Evolutionary conservation across 2,888 invertebrate genomes (phyloP).

Genomic region (Pammene fasciana): DNA sequence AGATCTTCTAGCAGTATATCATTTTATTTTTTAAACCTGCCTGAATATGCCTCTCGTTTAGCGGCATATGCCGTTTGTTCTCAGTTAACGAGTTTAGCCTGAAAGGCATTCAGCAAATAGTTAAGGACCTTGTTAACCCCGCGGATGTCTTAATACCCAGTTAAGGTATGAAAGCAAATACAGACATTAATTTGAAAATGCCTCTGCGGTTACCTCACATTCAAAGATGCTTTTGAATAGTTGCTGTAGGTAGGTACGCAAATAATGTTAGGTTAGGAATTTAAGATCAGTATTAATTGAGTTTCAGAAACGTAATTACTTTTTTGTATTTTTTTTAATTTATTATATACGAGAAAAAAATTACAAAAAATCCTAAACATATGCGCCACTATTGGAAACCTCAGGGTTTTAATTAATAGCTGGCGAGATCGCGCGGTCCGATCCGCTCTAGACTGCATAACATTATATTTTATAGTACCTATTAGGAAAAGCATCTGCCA

Average conservation of each 20-base stretch:
- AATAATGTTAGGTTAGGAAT: neutral
- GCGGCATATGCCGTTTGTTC: conserved; percentile 62
- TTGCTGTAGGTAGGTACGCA: neutral
- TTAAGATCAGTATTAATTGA: neutral
- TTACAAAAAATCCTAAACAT: too few relatives aligned
- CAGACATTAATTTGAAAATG: conserved; percentile 47
- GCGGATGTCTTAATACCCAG: conserved; percentile 71
- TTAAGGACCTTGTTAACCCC: conserved; percentile 71
- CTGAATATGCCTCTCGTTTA: conserved; percentile 55
- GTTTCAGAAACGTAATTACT: neutral
- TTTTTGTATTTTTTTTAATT: too few relatives aligned
- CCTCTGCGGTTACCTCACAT: conserved; percentile 16
- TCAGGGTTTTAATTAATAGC: too few relatives aligned
- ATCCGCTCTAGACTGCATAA: too few relatives aligned
- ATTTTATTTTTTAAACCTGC: neutral
- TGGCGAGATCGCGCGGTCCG: too few relatives aligned
- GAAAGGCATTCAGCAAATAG: conserved; percentile 71
- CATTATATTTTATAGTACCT: too few relatives aligned
- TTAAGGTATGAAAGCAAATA: conserved; percentile 54
- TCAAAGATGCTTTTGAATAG: conserved; percentile 20
- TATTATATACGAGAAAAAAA: too few relatives aligned
- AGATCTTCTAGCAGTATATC: too few relatives aligned
- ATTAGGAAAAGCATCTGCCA: too few relatives aligned
- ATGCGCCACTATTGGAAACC: too few relatives aligned
- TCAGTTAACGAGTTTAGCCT: conserved; percentile 71